phyloP scores from a whole-genome alignment of 2,797 vertebrate genomes.

The Nothura maculosa region DNA sequence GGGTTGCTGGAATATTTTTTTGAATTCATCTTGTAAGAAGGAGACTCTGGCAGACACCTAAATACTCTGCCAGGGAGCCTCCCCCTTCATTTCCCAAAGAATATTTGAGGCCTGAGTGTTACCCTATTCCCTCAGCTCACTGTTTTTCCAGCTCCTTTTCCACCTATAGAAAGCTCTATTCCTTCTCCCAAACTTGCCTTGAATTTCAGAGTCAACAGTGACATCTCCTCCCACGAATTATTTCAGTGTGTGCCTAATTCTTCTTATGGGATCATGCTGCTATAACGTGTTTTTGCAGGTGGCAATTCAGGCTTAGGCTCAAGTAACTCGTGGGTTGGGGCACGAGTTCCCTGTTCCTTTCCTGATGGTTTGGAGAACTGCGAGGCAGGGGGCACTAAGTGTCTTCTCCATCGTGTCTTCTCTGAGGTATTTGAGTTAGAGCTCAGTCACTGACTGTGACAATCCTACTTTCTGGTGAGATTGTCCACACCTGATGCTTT shows the following conservation, averaged over 20 bases:
- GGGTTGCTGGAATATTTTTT: neutral
- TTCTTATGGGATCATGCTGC: neutral
- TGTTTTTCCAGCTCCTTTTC: neutral
- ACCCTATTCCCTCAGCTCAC: neutral
- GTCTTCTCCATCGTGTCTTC: neutral
- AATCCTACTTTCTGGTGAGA: neutral
- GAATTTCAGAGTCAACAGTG: neutral
- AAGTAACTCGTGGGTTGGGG: neutral
- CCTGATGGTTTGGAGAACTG: neutral
- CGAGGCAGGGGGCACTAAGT: accelerated
- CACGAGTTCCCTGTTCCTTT: neutral
- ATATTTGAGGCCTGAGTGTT: neutral
- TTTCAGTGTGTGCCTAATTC: neutral
- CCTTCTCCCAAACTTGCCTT: neutral
- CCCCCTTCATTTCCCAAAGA: neutral
- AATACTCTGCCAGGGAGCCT: neutral
- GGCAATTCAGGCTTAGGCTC: neutral
- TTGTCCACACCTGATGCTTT: neutral
- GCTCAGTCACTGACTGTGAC: neutral
- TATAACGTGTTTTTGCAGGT: neutral
- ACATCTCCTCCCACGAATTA: neutral
- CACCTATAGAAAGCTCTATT: neutral
- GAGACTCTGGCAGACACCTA: neutral
- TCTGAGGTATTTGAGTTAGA: neutral
- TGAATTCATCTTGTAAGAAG: neutral